Base-by-base conservation (phyloP, 2,888 invertebrate genomes). In the Entomobrya proxima region DNA sequence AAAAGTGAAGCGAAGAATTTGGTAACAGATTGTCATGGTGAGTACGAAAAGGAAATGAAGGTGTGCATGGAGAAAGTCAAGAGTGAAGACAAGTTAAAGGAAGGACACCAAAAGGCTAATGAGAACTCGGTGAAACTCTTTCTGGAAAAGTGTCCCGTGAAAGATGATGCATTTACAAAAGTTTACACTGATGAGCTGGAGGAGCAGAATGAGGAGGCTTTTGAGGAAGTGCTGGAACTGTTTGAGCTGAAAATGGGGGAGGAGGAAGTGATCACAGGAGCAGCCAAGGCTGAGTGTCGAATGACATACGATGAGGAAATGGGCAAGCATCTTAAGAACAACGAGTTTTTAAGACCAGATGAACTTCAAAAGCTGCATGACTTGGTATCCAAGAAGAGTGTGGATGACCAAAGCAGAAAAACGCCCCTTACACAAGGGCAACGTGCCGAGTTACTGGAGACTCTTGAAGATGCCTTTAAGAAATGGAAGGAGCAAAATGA, bases 281-380 rank as follows among this genome's bases (percentile, higher is more conserved):
- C 21, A 13, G 85, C 85, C 15, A n/a, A 82, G 3, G 44, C 50
- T 5, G 79, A 84, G 0, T 83, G 75, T 5, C 67, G 78, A 24
- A 64, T 69, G 11, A 40, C n/a, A 7, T 88, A 87, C 21, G 74
- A 72, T 40, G 86, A 82, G n/a, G 85, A 87, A 61, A 88, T 88
- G 85, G 50, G 24, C 4, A 88, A 77, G 24, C 81, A 82, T 30
- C 78, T 79, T 9, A 81, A 74, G 6, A 86, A 86, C 47, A 21
- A 69, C 0, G 55, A 75, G n/a, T 86, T 86, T 24, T 78, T 86
- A 30, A 37, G 77, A n/a, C 85, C 86, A 0, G 44, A 44, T 6
- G 75, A 85, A 0, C 74, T 88, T 9, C 58, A 78, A 21, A 27
- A 40, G 18, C 40, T 86, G 1, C 80, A 86, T 32, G n/a, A 58